Percentiles rank a stretch among this genome's conserved stretches.
Evolutionary conservation across 2,113 vertebrate species (phyloP).

Genomic region (Rhinogobius similis): DNA sequence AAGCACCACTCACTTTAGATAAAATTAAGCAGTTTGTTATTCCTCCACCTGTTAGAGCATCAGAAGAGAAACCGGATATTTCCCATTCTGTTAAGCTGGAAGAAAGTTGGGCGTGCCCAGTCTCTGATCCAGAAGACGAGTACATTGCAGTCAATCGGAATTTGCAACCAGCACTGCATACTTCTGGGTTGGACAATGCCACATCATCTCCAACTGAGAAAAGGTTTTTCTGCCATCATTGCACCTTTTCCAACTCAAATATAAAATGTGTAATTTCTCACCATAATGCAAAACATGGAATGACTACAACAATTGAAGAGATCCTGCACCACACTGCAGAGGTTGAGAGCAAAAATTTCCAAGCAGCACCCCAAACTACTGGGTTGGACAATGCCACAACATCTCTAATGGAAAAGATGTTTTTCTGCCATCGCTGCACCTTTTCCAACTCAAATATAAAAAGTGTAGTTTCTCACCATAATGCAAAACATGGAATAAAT

Average conservation of each 20-base stretch:
- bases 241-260: slow-evolving; percentile 83
- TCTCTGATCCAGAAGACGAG: background rate
- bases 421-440: slow-evolving; percentile 87
- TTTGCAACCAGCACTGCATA: background rate
- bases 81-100: background rate
- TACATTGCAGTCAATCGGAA: background rate
- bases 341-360: slow-evolving; percentile 57
- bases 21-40: slow-evolving; percentile 45
- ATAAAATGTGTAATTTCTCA: slow-evolving; percentile 87
- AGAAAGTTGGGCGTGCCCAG: background rate
- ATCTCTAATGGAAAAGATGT: slow-evolving; percentile 32
- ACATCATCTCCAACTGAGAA: background rate
- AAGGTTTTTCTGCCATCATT: slow-evolving; percentile 85
- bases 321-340: slow-evolving; percentile 81
- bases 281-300: slow-evolving; percentile 86
- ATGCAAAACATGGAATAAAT: slow-evolving; percentile 82
- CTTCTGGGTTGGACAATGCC: background rate
- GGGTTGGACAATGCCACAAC: background rate
- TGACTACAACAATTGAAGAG: slow-evolving; percentile 70
- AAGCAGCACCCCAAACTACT: background rate
- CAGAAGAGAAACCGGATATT: background rate
- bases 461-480: slow-evolving; percentile 86
- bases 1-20: slow-evolving; percentile 76
- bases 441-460: slow-evolving; percentile 84
- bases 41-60: background rate